Base-by-base conservation (phyloP, 2,113 vertebrate species). In the Esox niger region DNA sequence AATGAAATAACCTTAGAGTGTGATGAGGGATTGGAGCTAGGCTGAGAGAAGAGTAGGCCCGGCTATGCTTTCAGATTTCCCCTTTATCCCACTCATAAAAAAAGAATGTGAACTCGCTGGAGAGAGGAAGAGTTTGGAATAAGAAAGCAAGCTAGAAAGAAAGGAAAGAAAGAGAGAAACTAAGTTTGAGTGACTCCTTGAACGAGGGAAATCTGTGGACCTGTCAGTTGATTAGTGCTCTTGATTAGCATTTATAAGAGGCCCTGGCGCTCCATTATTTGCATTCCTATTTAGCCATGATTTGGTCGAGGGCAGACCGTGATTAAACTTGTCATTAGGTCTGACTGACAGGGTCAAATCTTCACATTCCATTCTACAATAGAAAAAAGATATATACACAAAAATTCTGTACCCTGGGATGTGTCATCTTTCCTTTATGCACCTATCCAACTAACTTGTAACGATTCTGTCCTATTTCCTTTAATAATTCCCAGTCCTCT, bases 171-270 rank as follows among this genome's bases (percentile, higher is more conserved):
- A 66, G 54, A 52, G 38, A 64, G 73, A 54, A 61, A 80, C 86
- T 87, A 89, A 85, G 63, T 91, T 87, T 94, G 94, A 94, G 91
- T 95, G 95, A 96, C 93, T 98, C 90, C 86, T 93, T 88, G 84
- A 93, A 90, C 89, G 85, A 93, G 76, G 87, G 88, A 91, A 93
- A 95, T 94, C 95, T 92, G 93, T 91, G 91, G 93, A 94, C 94
- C 96, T 96, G 95, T 95, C 95, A 95, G 91, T 94, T 97, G 95
- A 99, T 98, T 98, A 96, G 93, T 94, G 92, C 92, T 91, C 95
- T 96, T 99, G 96, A 99, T 99, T 97, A 98, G 93, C 96, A 98
- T 98, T 96, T 97, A 96, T 97, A 98, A 96, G 95, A 96, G 94
- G 94, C 93, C 92, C 91, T 91, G 88, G 84, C 87, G 92, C 95